Conservation (phyloP, 2,888 invertebrate species). For the Choreutis nemorana region DNA sequence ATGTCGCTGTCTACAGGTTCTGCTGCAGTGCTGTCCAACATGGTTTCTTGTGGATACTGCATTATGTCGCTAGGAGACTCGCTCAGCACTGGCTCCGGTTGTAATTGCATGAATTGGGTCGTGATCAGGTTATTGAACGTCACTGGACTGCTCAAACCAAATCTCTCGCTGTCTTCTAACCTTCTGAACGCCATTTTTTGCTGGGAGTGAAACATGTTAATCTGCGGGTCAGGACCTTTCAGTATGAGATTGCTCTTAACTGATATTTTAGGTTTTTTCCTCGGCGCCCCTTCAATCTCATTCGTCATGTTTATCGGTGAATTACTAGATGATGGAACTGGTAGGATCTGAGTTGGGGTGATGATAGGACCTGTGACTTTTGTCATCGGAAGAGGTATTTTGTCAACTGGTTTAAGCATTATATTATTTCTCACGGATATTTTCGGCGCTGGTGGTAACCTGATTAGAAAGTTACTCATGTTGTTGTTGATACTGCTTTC, state of each 20-base stretch:
- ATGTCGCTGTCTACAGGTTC: constrained; percentile 38
- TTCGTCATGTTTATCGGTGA: constrained; percentile 38
- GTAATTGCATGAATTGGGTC: constrained; percentile 55
- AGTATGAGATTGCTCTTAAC: constrained; percentile 59
- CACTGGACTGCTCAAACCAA: constrained; percentile 43
- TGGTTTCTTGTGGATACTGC: constrained; percentile 37
- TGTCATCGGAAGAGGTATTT: constrained; percentile 36
- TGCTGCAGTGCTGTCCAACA: constrained; percentile 33
- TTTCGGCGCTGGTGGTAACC: constrained; percentile 36
- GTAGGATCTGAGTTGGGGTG: constrained; percentile 48
- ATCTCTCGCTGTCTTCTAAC: constrained; percentile 49
- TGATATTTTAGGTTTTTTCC: constrained; percentile 60
- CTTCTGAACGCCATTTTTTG: constrained; percentile 57
- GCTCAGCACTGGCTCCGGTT: constrained; percentile 39
- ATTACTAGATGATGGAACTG: constrained; percentile 45
- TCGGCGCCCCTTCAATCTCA: constrained; percentile 39
- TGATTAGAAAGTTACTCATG: constrained; percentile 51
- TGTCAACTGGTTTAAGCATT: constrained; percentile 44
- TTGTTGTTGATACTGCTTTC: constrained; percentile 33
- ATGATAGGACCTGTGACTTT: constrained; percentile 53
- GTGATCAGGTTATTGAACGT: constrained; percentile 56
- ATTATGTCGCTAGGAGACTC: constrained; percentile 43
- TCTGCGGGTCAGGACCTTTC: constrained; percentile 58
- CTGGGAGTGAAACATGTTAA: constrained; percentile 57
- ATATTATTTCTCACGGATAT: constrained; percentile 41